Conservation (phyloP, 2,888 invertebrate species). For the Aporophyla nigra region DNA sequence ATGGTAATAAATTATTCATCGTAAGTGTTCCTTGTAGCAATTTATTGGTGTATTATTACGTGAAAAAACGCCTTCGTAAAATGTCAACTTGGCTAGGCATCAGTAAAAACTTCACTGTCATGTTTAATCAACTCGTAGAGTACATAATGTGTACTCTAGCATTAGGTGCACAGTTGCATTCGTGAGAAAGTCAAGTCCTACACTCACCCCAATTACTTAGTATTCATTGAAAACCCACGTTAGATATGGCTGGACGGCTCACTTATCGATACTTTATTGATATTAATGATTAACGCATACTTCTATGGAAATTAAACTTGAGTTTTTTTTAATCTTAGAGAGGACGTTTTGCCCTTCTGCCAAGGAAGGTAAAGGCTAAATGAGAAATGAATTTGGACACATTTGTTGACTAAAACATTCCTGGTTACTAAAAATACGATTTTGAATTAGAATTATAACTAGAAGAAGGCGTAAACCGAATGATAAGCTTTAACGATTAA, state of each 20-base stretch:
- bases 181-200: constrained; percentile 87
- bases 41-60: constrained; percentile 66
- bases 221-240: constrained; percentile 83
- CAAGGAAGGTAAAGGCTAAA: neutral
- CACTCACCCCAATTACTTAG: constrained; percentile 84
- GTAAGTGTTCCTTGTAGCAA: constrained; percentile 63
- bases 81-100: constrained; percentile 71
- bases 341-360: neutral
- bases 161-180: constrained; percentile 75
- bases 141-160: constrained; percentile 67
- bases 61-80: constrained; percentile 70
- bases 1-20: constrained; percentile 73
- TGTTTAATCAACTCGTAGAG: constrained; percentile 66
- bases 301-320: neutral
- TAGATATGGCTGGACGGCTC: constrained; percentile 73
- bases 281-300: constrained; percentile 4
- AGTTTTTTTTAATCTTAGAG: neutral
- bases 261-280: constrained; percentile 71
- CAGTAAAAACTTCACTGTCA: constrained; percentile 68
- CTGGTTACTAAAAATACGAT: neutral
- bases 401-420: neutral
- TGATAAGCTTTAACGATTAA: neutral
- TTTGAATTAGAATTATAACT: neutral
- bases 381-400: neutral
- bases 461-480: neutral